Conservation (phyloP, 1,140 invertebrate species). For the Drosophila santomea region DNA sequence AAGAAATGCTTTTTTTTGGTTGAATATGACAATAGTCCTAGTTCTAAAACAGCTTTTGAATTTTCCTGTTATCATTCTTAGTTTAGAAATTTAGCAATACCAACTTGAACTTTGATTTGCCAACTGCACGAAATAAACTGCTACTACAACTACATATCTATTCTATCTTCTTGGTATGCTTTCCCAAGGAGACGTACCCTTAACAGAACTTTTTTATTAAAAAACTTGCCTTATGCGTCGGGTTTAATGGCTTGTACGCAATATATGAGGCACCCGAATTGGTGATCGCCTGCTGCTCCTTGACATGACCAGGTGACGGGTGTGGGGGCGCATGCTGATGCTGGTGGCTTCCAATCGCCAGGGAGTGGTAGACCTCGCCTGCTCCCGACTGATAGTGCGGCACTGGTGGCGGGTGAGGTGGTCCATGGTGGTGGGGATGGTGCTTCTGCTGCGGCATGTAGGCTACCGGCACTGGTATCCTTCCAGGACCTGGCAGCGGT, state of each 20-base stretch:
- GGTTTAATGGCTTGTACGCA: slow-evolving; percentile 75
- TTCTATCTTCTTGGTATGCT: too few species aligned
- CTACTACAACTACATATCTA: too few species aligned
- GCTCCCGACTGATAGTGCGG: slow-evolving; percentile 69
- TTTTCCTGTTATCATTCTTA: too few species aligned
- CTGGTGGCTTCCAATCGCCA: slow-evolving; percentile 46
- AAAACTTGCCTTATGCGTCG: slow-evolving; percentile 68
- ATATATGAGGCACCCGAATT: slow-evolving; percentile 69
- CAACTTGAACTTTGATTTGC: too few species aligned
- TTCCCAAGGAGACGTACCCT: neutral
- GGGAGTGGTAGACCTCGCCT: slow-evolving; percentile 70
- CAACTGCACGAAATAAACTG: too few species aligned
- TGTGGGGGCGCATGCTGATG: slow-evolving; percentile 33
- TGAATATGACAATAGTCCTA: too few species aligned
- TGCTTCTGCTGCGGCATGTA: slow-evolving; percentile 65
- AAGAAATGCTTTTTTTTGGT: too few species aligned
- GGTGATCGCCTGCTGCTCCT: slow-evolving; percentile 38
- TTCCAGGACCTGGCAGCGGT: slow-evolving; percentile 31
- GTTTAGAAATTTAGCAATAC: too few species aligned
- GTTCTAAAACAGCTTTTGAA: too few species aligned
- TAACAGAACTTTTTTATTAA: neutral
- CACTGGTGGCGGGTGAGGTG: slow-evolving; percentile 30
- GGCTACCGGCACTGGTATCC: slow-evolving; percentile 72
- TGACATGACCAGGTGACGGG: slow-evolving; percentile 54
- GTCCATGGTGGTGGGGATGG: slow-evolving; percentile 33